A percentile compares a stretch with the other conserved stretches of the same genome.
phyloP scores from a whole-genome alignment of 2,797 vertebrate species.

The Dromococcyx pavoninus region DNA sequence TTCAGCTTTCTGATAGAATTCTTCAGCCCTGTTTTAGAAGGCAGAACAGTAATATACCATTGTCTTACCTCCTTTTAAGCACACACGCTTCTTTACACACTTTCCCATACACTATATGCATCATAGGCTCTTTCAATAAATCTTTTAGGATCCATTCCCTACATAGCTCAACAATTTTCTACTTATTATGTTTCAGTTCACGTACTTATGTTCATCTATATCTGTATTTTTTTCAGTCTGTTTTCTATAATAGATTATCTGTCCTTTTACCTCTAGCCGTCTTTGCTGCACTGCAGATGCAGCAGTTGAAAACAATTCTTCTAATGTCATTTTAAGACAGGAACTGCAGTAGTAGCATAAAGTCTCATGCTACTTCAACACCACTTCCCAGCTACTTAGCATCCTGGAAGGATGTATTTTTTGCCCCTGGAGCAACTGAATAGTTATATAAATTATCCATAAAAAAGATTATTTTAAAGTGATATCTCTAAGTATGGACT shows the following conservation, averaged over 20 bases:
- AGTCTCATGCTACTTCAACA: not conserved
- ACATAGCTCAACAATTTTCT: not conserved
- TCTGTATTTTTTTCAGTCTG: not conserved
- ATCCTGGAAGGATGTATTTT: not conserved
- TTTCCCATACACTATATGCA: not conserved
- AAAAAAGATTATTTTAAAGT: not conserved
- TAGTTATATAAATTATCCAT: not conserved
- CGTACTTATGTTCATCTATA: not conserved
- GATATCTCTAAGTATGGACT: not conserved
- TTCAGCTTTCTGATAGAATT: not conserved
- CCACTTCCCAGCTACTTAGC: not conserved
- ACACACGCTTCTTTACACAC: not conserved
- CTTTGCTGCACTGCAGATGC: conserved; percentile 54
- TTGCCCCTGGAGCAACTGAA: not conserved
- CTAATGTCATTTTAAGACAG: conserved; percentile 37
- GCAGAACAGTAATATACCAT: not conserved
- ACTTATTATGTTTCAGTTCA: not conserved
- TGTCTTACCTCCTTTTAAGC: not conserved
- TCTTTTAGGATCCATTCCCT: not conserved
- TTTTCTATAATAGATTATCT: not conserved
- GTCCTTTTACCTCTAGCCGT: conserved; percentile 15
- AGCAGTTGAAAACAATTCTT: conserved; percentile 36
- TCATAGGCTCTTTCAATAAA: not conserved
- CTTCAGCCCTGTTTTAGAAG: not conserved
- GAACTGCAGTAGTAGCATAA: conserved; percentile 10